Base-by-base conservation (phyloP, 2,888 invertebrate species). In the Craniophora ligustri region DNA sequence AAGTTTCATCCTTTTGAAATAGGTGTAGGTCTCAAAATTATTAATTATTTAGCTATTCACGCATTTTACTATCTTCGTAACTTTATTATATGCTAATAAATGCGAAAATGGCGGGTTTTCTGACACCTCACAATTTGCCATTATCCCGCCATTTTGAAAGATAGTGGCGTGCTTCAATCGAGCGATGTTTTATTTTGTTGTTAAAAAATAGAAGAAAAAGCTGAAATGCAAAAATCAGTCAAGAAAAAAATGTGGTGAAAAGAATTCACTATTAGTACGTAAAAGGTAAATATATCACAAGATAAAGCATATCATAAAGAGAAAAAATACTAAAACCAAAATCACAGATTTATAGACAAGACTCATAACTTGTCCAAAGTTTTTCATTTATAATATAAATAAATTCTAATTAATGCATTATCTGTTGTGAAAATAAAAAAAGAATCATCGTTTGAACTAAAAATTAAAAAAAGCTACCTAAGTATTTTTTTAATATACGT, bases 291-390 rank as follows among this genome's bases (percentile, higher is more conserved):
- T 84, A 89, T 91, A 92, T 92, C 92, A 92, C 92, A 92, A 88
- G 86, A 85, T 84, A 85, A 79, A 92, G 89, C 88, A 89, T 87
- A 49, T 84, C 60, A 65, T 64, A 68, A 85, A 84, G 82, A 79
- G 76, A 79, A 86, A 84, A 84, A 87, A 87, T 92, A 92, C 86
- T 92, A 92, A 91, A 91, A 92, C 90, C 90, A 90, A 93, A 92
- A 93, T 93, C 92, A 93, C 92, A 93, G 93, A 80, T 87, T 80
- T 81, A 79, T 81, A 86, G 91, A 91, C 91, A 89, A 91, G 85
- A 86, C 88, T 91, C 81, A 81, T 78, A 90, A 89, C 88, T 88
- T 87, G 92, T 77, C 92, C 85, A 79, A 78, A 80, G 76, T 73
- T 82, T 84, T 86, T 84, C 82, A 81, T 83, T 85, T 85, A 80